phyloP scores from a whole-genome alignment of 1,140 invertebrate genomes.

The Cydia amplana region DNA sequence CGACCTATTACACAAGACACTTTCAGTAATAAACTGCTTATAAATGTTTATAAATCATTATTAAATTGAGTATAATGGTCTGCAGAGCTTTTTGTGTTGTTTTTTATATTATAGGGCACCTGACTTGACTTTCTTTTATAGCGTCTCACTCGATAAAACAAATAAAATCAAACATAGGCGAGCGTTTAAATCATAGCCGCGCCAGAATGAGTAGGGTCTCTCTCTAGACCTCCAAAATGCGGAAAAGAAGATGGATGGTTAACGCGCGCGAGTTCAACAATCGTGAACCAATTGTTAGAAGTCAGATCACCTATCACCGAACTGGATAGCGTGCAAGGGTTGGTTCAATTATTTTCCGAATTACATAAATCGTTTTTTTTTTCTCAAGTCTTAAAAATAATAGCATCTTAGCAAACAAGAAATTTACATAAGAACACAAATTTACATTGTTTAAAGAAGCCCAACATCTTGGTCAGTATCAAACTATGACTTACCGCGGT shows the following conservation, averaged over 20 bases:
- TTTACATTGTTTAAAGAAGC: too few relatives aligned
- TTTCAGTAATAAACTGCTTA: conserved; percentile 30
- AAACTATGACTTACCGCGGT: too few relatives aligned
- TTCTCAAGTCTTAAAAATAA: too few relatives aligned
- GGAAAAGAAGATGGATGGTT: not conserved
- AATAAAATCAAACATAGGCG: not conserved
- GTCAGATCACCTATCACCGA: conserved; percentile 67
- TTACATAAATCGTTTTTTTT: not conserved
- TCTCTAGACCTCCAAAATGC: conserved; percentile 22
- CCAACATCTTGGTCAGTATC: too few relatives aligned
- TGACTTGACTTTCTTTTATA: too few relatives aligned
- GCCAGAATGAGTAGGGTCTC: not conserved
- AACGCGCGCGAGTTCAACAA: conserved; percentile 45
- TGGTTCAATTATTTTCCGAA: not conserved
- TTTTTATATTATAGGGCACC: not conserved
- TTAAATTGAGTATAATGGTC: conserved; percentile 2
- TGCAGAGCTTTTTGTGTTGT: conserved; percentile 7
- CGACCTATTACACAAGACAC: conserved; percentile 48
- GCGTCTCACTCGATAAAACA: not conserved
- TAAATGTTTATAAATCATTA: conserved; percentile 21
- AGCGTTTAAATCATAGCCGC: not conserved
- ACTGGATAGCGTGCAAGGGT: conserved; percentile 39
- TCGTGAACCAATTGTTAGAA: conserved; percentile 63
- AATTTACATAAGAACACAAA: too few relatives aligned
- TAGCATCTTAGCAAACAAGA: too few relatives aligned